These are phyloP conservation scores for Paralvinella palmiformis DNA, from an alignment of 1,140 invertebrate genomes.

Conservation along the genomic window DNA sequence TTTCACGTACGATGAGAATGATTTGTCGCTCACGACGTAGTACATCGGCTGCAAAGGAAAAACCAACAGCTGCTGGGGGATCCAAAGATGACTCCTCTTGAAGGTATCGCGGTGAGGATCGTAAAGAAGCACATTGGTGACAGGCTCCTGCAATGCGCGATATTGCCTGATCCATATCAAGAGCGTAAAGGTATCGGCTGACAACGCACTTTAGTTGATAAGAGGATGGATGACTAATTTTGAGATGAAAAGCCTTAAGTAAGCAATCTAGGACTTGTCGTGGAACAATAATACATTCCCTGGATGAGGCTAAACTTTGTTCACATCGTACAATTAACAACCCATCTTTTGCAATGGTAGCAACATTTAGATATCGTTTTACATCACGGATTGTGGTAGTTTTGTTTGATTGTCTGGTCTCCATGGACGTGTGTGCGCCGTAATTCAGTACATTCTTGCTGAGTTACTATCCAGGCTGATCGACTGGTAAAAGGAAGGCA, in stretches of 20 bases:
- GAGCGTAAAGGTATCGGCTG: constrained; percentile 14
- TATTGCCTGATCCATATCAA: constrained; percentile 22
- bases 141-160: constrained; percentile 1
- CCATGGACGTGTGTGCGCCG: no score
- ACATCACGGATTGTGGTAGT: no score
- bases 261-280: neutral
- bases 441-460: no score
- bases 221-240: neutral
- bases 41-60: constrained; percentile 21
- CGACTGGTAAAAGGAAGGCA: no score
- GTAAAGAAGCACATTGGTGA: constrained; percentile 20
- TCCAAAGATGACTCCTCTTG: constrained; percentile 13
- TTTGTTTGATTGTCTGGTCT: no score
- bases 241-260: neutral
- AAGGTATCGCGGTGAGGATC: neutral
- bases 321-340: no score
- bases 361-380: no score
- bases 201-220: constrained; percentile 3
- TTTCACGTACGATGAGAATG: neutral
- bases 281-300: neutral
- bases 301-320: no score
- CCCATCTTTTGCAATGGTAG: no score
- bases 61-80: constrained; percentile 17
- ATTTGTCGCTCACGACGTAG: neutral
- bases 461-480: no score